Base-by-base conservation (phyloP, 2,113 vertebrate genomes). In the Tichodroma muraria region DNA sequence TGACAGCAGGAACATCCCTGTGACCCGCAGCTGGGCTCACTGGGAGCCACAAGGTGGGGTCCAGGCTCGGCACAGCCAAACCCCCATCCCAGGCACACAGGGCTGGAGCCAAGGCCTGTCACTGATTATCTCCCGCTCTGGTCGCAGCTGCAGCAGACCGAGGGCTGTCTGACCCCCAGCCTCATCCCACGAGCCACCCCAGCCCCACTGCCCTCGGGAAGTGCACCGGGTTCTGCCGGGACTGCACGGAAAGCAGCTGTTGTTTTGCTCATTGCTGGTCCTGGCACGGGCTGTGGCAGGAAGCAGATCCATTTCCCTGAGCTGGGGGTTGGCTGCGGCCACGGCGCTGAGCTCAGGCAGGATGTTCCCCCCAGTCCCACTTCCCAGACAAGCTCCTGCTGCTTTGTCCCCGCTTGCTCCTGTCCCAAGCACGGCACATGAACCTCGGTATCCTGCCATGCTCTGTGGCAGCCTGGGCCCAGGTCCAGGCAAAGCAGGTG, bases 361-460 rank as follows among this genome's bases (percentile, higher is more conserved):
- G 94, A 95, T 77, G 72, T 13, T 23, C 9, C 63, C 35, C 4
- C 72, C 18, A 19, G 60, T 6, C 17, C 31, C 5, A 1, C 69
- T 70, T 53, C 92, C 88, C 81, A 57, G 19, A 8, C 45, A 28
- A 1, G 4, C 35, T 80, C 82, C 88, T 68, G 80, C 85, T 75
- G 84, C 80, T 54, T 81, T 45, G 47, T 66, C 61, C 85, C 81
- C 8, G 9, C 18, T 19, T 22, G 21, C 63, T 50, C 37, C 7
- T 9, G 89, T 33, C 38, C 24, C 0, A 0, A 11, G 8, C 38
- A 7, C 0, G 2, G 71, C 75, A 28, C 5, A 21, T 13, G 19
- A 68, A 50, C 49, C 60, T 19, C 7, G 3, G 0, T 0, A 6
- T 33, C 57, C 61, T 42, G 27, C 65, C 3, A 0, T 0, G 12